Evolutionary conservation across 53 echinoderm and acorn worm genomes (phyloP), one percentile per base, ranked within the genome.

Genomic region (Patiria pectinifera): DNA sequence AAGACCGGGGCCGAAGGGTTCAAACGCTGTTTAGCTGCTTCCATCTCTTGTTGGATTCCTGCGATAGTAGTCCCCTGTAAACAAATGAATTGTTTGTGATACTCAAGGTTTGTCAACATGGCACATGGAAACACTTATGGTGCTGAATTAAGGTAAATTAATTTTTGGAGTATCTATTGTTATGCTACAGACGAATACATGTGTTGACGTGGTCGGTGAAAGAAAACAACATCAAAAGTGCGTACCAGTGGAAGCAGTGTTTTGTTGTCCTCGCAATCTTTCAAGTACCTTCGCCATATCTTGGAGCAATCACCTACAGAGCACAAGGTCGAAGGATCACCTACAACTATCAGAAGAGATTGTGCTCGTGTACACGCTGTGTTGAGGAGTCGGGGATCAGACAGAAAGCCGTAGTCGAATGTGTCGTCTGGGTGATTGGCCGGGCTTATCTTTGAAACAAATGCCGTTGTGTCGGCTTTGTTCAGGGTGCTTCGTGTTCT

Each of bases 341-440:
- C 96, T 7, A 93, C 88, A 47, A 96, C 96, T 8, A 94, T 87
- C 23, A 96, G 85, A 15, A 94, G 93, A 47, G 94, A 96, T 87
- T 96, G 86, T 15, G 96, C 93, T 82, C 96, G 91, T 0, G 96
- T 96, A 85, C 91, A 93, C 14, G 96, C 96, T 21, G 96, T 93
- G 91, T 94, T 96, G 59, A 96, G 93, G 4, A 95, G 93, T 62
- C 89, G 71, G 23, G 86, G 59, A 58, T 96, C 96, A 0, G 96
- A 96, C 21, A 96, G 89, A 83, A 96, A 96, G 2, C 96, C 96
- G 26, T 93, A 93, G 87, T 85, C 80, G 70, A 78, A 83, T 23
- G 48, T 85, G 69, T 94, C 93, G 46, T 96, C 94, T 26, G 93
- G 89, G 16, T 83, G 91, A 78, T 61, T 89, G 62, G n/a, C 59